Conservation (phyloP, 2,797 vertebrate genomes). For the Pseudochaenichthys georgianus region DNA sequence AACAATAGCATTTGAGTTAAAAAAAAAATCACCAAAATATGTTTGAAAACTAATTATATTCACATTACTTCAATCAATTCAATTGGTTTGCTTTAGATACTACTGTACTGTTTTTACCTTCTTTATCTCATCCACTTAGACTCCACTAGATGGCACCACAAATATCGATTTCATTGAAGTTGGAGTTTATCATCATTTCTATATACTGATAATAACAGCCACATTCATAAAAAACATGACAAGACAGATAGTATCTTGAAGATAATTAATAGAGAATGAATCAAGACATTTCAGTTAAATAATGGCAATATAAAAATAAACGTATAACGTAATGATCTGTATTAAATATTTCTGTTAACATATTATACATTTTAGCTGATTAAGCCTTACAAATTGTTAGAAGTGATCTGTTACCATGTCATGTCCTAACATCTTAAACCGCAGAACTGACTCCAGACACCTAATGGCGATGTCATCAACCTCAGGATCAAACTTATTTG, state of each 20-base stretch:
- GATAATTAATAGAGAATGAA: background rate
- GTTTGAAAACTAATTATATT: no score
- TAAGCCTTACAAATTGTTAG: background rate
- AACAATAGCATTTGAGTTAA: no score
- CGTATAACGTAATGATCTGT: background rate
- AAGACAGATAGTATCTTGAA: background rate
- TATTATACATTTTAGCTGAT: background rate
- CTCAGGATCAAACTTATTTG: conserved; percentile 92
- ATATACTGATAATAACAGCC: background rate
- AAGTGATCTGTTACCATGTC: background rate
- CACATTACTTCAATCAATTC: no score
- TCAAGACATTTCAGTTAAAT: background rate
- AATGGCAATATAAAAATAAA: background rate
- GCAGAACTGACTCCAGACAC: conserved; percentile 90
- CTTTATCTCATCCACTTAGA: no score
- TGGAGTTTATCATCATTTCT: background rate
- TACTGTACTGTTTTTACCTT: no score
- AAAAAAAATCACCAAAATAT: no score
- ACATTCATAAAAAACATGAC: background rate
- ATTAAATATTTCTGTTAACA: background rate
- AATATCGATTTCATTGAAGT: no score
- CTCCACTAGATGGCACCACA: no score
- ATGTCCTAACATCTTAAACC: conserved; percentile 80
- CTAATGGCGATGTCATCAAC: conserved; percentile 86
- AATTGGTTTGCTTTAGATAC: no score